These are phyloP conservation scores for Sceloporus tristichus DNA, from an alignment of 2,113 vertebrate species.

Conservation along the genomic window DNA sequence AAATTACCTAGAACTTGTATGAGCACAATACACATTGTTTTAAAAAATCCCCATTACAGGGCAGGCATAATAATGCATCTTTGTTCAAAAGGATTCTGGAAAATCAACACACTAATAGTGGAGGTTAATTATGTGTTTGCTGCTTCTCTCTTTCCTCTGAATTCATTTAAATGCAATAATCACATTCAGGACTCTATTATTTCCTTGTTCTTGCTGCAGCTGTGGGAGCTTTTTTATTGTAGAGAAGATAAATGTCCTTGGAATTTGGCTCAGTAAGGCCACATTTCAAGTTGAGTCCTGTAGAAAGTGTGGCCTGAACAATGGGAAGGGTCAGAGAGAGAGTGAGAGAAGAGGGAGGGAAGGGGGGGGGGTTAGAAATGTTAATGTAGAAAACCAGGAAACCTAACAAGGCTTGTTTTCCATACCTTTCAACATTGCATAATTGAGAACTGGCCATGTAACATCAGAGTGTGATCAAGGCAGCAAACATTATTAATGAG, in stretches of 20 bases:
- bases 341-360: background rate
- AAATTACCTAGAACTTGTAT: background rate
- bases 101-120: background rate
- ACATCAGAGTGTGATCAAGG: too few relatives aligned
- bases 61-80: background rate
- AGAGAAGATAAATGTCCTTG: background rate
- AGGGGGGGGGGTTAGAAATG: background rate
- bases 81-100: slow-evolving; percentile 9
- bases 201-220: slow-evolving; percentile 21
- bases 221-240: slow-evolving; percentile 15
- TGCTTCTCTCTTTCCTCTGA: background rate
- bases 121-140: background rate
- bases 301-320: background rate
- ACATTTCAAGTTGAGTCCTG: slow-evolving; percentile 24
- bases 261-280: slow-evolving; percentile 39
- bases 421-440: too few relatives aligned
- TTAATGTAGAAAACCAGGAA: background rate
- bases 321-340: background rate
- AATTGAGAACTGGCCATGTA: too few relatives aligned
- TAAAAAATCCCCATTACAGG: background rate
- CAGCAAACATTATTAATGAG: too few relatives aligned
- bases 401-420: background rate
- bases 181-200: background rate
- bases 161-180: slow-evolving; percentile 41
- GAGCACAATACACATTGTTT: background rate